Evolutionary conservation across 2,888 invertebrate species (phyloP), one percentile per base, ranked within the genome.

Genomic region (Metellina segmentata): DNA sequence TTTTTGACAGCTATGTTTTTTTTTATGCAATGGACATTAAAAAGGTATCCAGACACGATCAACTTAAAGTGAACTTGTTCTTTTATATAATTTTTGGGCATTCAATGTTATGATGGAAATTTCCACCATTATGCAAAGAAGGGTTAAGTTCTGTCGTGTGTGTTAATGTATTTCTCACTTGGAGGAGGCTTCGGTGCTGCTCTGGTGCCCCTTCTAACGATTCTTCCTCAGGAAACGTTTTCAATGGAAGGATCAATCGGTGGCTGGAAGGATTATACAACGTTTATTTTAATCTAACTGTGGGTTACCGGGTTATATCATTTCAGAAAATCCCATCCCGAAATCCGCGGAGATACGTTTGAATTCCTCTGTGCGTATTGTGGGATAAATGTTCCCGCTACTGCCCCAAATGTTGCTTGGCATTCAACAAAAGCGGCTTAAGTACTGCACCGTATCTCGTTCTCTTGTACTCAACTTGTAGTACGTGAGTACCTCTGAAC

Each of bases 301-400:
- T 34, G n/a, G 70, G 82, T 82, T 71, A 82, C 72, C 82, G 16
- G 82, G 82, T 82, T 85, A 85, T 74, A 34, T 5, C 20, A 53
- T 52, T 75, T 75, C 53, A 61, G 61, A 61, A 5, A 34, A 72
- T n/a, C 53, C 53, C 52, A 52, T 49, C n/a, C 49, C 20, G 49
- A 51, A 82, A 49, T 82, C 51, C 11, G 61, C 74, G 85, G 74
- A 85, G 74, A 85, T 85, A 74, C 74, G 74, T 61, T 74, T 52
- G 74, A 83, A 53, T 72, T 85, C 53, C 61, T 79, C 53, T 61
- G 74, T 53, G n/a, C 53, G 53, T 51, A 75, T 61, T 61, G 61
- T 34, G 16, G 52, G 16, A 9, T 19, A 77, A 77, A 51, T 77
- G 77, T 77, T 77, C 52, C 51, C n/a, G 71, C 72, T 82, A 72